phyloP scores from a whole-genome alignment of 2,888 invertebrate genomes.

The Drosophila eohydei region DNA sequence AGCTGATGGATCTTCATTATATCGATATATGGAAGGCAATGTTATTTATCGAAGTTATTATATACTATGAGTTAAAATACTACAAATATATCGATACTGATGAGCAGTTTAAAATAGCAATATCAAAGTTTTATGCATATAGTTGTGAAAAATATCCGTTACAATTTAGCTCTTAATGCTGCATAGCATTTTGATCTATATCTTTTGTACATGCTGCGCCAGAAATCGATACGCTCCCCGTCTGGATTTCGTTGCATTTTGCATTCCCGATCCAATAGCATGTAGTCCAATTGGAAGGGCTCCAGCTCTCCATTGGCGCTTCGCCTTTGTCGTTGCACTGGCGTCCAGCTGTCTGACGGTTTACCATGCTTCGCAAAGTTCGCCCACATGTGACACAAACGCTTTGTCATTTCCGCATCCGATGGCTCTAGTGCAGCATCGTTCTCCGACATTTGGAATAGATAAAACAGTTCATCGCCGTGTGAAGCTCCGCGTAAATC shows the following conservation, averaged over 20 bases:
- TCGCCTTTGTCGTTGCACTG: conserved; percentile 54
- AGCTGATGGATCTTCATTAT: background rate
- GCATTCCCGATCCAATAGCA: conserved; percentile 75
- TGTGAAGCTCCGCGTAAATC: conserved; percentile 87
- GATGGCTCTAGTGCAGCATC: conserved; percentile 46
- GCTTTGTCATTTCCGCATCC: conserved; percentile 83
- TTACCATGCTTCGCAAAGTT: conserved; percentile 88
- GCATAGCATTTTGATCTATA: conserved; percentile 72
- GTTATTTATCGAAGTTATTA: background rate
- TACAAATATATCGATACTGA: background rate
- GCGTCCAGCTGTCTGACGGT: conserved; percentile 83
- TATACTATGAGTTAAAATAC: background rate
- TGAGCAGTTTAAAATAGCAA: background rate
- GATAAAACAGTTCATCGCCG: conserved; percentile 87
- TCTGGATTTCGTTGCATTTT: conserved; percentile 81
- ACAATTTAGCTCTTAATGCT: conserved; percentile 67
- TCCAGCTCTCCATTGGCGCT: conserved; percentile 21
- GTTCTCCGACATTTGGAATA: conserved; percentile 85
- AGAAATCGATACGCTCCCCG: conserved; percentile 80
- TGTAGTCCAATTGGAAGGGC: conserved; percentile 74
- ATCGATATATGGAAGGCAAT: background rate
- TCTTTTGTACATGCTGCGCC: conserved; percentile 79
- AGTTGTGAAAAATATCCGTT: conserved; percentile 12
- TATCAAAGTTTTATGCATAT: background rate
- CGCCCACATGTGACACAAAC: conserved; percentile 87